Percentiles rank a stretch among this genome's conserved stretches.
These are phyloP conservation scores for Candoia aspera DNA, from an alignment of 2,113 vertebrate species.

Conservation along the genomic window DNA sequence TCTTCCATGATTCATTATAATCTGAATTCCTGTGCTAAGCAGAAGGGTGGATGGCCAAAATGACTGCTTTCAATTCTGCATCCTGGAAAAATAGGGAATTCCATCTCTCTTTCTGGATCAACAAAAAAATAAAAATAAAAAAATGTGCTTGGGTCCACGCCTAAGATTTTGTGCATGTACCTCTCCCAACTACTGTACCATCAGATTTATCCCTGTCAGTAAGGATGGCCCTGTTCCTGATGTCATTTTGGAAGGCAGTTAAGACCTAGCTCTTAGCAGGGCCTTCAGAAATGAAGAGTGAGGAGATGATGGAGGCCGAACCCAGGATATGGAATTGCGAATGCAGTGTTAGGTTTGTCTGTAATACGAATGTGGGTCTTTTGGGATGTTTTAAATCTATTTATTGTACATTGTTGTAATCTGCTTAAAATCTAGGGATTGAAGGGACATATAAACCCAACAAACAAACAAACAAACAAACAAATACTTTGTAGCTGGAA, in stretches of 20 bases:
- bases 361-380: background rate
- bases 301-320: background rate
- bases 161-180: background rate
- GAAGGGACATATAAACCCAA: background rate
- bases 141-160: background rate
- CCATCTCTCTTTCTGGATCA: background rate
- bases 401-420: too few species aligned
- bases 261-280: background rate
- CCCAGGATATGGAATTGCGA: background rate
- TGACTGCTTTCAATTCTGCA: background rate
- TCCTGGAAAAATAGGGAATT: background rate
- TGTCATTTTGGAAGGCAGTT: background rate
- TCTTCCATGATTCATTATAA: background rate
- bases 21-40: background rate
- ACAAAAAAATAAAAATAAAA: background rate
- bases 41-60: background rate
- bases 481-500: background rate
- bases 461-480: background rate
- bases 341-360: background rate
- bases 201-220: background rate
- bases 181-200: background rate
- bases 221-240: background rate
- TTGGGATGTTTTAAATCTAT: too few species aligned
- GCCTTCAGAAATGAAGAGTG: background rate
- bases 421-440: background rate